Percentiles rank a stretch among this genome's conserved stretches.
phyloP scores from a whole-genome alignment of 2,113 vertebrate species.

The Eurypyga helias region DNA sequence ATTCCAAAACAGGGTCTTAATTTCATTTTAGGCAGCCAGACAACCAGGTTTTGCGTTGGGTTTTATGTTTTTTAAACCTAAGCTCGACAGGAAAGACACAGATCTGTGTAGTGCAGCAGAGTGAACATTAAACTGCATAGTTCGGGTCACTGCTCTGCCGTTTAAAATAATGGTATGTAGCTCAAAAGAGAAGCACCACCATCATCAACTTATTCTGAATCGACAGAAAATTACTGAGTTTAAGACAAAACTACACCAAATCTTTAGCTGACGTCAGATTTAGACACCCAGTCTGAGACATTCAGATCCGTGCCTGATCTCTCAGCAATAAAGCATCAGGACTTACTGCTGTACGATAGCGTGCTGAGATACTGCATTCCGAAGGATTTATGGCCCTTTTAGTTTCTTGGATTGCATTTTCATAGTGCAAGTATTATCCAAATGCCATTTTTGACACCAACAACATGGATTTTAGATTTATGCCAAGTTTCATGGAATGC shows the following conservation, averaged over 20 bases:
- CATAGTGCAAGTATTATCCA: not conserved
- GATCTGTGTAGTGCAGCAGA: not conserved
- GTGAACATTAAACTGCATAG: not conserved
- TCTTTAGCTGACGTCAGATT: not conserved
- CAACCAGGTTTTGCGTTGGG: not conserved
- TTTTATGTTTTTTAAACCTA: not conserved
- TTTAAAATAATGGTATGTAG: not conserved
- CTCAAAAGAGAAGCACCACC: not conserved
- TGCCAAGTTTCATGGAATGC: not conserved
- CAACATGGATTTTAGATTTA: not conserved
- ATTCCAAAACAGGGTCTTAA: not conserved
- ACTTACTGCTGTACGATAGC: not conserved
- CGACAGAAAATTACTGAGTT: not conserved
- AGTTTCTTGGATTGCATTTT: not conserved
- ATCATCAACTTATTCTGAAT: not conserved
- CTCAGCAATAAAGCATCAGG: not conserved
- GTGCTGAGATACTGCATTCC: not conserved
- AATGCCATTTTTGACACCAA: not conserved
- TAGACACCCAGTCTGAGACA: not conserved
- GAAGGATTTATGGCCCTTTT: not conserved
- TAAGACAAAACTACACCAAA: not conserved
- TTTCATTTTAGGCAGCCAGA: not conserved
- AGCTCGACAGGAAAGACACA: not conserved
- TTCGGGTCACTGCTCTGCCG: not conserved
- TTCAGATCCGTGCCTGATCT: not conserved